Conservation (phyloP, 2,888 invertebrate species). For the Drosophila suboccidentalis region DNA sequence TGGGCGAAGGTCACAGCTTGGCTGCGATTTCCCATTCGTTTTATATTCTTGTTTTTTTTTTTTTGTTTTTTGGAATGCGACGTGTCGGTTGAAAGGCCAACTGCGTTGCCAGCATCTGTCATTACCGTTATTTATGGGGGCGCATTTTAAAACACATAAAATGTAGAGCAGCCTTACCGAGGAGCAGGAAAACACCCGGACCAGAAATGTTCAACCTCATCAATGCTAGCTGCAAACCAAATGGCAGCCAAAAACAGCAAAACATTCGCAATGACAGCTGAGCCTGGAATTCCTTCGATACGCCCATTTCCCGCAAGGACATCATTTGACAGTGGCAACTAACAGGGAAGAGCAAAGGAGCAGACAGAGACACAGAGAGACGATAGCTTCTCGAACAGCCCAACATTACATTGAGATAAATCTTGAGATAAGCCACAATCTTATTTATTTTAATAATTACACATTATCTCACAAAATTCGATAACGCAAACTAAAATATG, state of each 20-base stretch:
- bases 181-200: not conserved
- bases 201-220: conserved; percentile 52
- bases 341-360: conserved; percentile 4
- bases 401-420: conserved; percentile 25
- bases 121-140: conserved; percentile 65
- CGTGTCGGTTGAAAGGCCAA: conserved; percentile 38
- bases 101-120: conserved; percentile 60
- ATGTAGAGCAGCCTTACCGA: conserved; percentile 18
- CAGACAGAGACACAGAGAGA: not conserved
- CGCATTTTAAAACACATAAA: conserved; percentile 65
- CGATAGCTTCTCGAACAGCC: not conserved
- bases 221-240: conserved; percentile 41
- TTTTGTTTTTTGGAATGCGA: conserved; percentile 10
- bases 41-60: conserved; percentile 31
- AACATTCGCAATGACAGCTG: conserved; percentile 56
- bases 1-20: conserved; percentile 41
- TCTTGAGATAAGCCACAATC: not conserved
- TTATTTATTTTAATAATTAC: not conserved
- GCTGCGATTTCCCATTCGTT: conserved; percentile 53
- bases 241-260: conserved; percentile 12
- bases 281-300: conserved; percentile 25
- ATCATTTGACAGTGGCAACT: conserved; percentile 32
- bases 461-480: not conserved
- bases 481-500: no score
- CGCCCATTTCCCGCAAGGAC: conserved; percentile 28